Evolutionary conservation across 2,888 invertebrate species (phyloP).

Genomic region (Drosophila picticornis): DNA sequence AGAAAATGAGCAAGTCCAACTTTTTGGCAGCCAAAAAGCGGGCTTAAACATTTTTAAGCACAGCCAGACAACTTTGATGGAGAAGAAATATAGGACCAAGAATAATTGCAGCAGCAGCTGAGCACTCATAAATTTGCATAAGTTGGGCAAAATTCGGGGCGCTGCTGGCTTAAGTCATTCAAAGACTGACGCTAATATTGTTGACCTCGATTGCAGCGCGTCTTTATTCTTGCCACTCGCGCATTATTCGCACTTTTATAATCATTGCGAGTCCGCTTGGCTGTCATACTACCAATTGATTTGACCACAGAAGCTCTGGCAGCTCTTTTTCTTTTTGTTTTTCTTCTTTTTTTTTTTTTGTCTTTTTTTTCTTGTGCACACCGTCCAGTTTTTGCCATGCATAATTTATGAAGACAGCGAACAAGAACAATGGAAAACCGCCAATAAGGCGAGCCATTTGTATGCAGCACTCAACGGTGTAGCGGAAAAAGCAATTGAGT

Average conservation of each 20-base stretch:
- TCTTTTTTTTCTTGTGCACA: conserved; percentile 3
- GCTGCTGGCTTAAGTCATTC: conserved; percentile 33
- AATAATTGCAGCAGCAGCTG: conserved; percentile 50
- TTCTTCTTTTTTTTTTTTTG: neutral
- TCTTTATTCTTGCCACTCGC: neutral
- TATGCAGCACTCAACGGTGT: conserved; percentile 65
- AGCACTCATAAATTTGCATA: conserved; percentile 60
- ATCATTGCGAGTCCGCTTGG: conserved; percentile 33
- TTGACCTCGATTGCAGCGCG: conserved; percentile 59
- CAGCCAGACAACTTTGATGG: conserved; percentile 43
- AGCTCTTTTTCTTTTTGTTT: conserved; percentile 1
- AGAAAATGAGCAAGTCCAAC: conserved; percentile 59
- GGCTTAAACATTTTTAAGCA: conserved; percentile 49
- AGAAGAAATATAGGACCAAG: conserved; percentile 28
- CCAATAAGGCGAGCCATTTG: conserved; percentile 69
- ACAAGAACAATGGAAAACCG: conserved; percentile 42
- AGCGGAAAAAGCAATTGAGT: conserved; percentile 72
- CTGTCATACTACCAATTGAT: conserved; percentile 62
- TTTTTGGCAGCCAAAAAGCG: conserved; percentile 49
- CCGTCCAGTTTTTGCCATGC: conserved; percentile 38
- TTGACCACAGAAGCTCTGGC: conserved; percentile 38
- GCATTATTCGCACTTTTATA: conserved; percentile 20
- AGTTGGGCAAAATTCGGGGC: conserved; percentile 34
- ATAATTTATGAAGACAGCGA: conserved; percentile 61
- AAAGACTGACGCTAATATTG: conserved; percentile 64